These are phyloP conservation scores for Coracias cyanogaster DNA, from an alignment of 2,797 vertebrate genomes.

Conservation along the genomic window DNA sequence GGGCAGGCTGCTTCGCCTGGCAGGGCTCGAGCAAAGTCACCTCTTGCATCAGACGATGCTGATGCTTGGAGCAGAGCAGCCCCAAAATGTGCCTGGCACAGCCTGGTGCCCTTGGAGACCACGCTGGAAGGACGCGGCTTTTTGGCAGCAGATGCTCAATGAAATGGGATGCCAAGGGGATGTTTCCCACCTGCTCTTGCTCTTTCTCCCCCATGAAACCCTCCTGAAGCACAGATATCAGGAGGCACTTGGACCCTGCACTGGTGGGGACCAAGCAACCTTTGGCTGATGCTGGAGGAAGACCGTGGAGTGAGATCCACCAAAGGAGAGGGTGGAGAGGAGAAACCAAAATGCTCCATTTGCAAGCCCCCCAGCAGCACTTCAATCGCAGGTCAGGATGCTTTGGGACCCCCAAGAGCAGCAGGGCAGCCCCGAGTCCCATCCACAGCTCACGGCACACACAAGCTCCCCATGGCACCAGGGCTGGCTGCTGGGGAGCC, in stretches of 20 bases:
- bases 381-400: accelerated
- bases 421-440: neutral
- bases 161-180: neutral
- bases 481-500: neutral
- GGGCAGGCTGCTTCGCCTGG: neutral
- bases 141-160: neutral
- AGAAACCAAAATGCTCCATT: accelerated
- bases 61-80: too few relatives aligned
- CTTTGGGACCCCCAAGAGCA: neutral
- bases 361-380: neutral
- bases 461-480: neutral
- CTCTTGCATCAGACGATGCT: accelerated
- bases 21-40: neutral
- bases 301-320: neutral
- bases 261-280: too few relatives aligned
- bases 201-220: neutral
- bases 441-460: neutral
- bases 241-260: neutral
- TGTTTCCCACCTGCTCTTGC: neutral
- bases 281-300: too few relatives aligned
- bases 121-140: neutral
- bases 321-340: too few relatives aligned
- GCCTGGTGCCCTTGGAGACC: neutral
- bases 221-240: too few relatives aligned
- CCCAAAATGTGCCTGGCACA: neutral